A percentile compares a stretch with the other conserved stretches of the same genome.
phyloP scores from a whole-genome alignment of 2,888 invertebrate species.

The Epirrhoe tristata region DNA sequence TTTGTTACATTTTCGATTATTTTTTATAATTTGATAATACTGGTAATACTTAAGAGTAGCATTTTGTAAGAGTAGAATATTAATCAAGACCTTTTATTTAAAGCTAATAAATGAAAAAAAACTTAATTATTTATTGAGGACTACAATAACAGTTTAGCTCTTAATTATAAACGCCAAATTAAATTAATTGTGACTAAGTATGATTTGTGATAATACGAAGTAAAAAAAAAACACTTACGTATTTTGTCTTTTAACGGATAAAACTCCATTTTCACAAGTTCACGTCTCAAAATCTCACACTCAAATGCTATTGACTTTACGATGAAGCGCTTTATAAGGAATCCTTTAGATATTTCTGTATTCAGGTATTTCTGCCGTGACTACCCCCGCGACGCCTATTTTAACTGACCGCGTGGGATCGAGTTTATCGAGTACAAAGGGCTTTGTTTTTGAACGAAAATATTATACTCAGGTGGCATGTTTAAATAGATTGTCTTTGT shows the following conservation, averaged over 20 bases:
- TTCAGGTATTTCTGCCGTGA: conserved; percentile 18
- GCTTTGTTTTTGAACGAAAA: conserved; percentile 17
- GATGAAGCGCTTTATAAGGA: conserved; percentile 33
- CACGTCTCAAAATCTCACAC: conserved; percentile 4
- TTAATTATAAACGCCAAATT: too few relatives aligned
- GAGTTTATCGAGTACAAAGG: conserved; percentile 28
- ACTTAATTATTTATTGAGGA: too few relatives aligned
- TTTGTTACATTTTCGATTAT: neutral
- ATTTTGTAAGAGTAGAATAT: too few relatives aligned
- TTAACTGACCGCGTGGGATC: conserved; percentile 20
- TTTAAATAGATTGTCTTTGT: conserved; percentile 11
- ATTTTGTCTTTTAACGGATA: neutral
- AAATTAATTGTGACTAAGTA: too few relatives aligned
- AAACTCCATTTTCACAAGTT: neutral
- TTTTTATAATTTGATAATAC: too few relatives aligned
- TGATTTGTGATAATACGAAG: too few relatives aligned
- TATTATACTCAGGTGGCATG: conserved; percentile 21
- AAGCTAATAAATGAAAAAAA: too few relatives aligned
- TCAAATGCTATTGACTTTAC: conserved; percentile 13
- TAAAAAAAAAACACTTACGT: conserved; percentile 6
- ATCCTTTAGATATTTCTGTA: conserved; percentile 2
- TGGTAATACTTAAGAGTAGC: too few relatives aligned
- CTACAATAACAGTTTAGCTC: too few relatives aligned
- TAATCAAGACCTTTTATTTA: too few relatives aligned
- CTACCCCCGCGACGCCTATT: conserved; percentile 21